phyloP scores from a whole-genome alignment of 2,797 vertebrate genomes.

The Bufotes viridis region DNA sequence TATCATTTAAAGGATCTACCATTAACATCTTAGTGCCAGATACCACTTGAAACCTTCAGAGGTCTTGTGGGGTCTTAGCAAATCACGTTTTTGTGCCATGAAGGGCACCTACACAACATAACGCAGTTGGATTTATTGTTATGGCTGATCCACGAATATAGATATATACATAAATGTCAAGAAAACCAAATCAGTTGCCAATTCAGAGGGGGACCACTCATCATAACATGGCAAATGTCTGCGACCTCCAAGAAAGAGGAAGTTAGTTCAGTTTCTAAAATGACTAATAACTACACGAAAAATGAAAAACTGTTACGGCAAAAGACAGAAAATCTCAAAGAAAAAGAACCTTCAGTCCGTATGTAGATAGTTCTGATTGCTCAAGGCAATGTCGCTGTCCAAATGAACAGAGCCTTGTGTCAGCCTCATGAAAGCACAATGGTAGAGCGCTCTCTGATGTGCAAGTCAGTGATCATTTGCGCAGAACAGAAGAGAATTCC shows the following conservation, averaged over 20 bases:
- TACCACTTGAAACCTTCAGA: too few relatives aligned
- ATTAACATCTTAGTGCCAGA: too few relatives aligned
- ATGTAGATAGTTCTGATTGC: neutral
- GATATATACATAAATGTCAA: neutral
- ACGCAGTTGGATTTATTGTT: too few relatives aligned
- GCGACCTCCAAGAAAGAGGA: neutral
- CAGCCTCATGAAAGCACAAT: constrained; percentile 36
- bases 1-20: too few relatives aligned
- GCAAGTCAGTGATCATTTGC: neutral
- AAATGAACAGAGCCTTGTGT: constrained; percentile 31
- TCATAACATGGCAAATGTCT: neutral
- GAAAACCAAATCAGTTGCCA: neutral
- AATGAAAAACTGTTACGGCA: neutral
- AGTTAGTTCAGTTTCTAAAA: neutral
- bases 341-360: neutral
- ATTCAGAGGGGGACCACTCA: neutral
- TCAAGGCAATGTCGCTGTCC: neutral
- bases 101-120: too few relatives aligned
- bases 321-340: neutral
- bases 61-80: too few relatives aligned
- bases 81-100: too few relatives aligned
- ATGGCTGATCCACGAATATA: too few relatives aligned
- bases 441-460: neutral
- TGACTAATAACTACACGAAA: neutral
- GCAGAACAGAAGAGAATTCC: neutral